These are phyloP conservation scores for Crepidodera aurea DNA, from an alignment of 2,888 invertebrate species.

Conservation along the genomic window DNA sequence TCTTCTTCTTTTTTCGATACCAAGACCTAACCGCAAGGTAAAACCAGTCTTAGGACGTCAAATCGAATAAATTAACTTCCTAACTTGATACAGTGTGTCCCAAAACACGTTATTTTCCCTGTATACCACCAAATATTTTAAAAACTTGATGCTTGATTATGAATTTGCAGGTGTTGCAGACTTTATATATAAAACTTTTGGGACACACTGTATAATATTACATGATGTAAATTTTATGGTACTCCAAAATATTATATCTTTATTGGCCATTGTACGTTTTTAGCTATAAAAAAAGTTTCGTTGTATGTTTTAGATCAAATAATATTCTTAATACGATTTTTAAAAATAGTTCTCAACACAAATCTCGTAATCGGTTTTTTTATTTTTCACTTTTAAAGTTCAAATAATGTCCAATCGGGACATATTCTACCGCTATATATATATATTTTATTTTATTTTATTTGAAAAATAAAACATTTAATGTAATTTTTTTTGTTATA, in stretches of 20 bases:
- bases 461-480: not conserved
- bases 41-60: too few relatives aligned
- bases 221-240: not conserved
- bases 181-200: too few relatives aligned
- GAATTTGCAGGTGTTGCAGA: too few relatives aligned
- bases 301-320: not conserved
- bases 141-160: too few relatives aligned
- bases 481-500: not conserved
- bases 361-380: constrained; percentile 4
- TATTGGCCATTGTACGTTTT: constrained; percentile 10
- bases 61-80: too few relatives aligned
- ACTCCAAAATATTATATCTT: constrained; percentile 8
- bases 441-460: too few relatives aligned
- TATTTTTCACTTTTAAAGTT: not conserved
- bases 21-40: too few relatives aligned
- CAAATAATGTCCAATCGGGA: not conserved
- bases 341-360: constrained; percentile 23
- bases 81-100: too few relatives aligned
- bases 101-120: too few relatives aligned
- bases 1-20: too few relatives aligned
- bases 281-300: not conserved
- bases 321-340: not conserved
- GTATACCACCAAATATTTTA: too few relatives aligned
- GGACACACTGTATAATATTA: too few relatives aligned
- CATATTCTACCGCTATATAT: not conserved